phyloP scores from a whole-genome alignment of 2,113 vertebrate genomes.

The rat (Rattus norvegicus) region GRCr8 NC_086023.1:84082501-84083000 shows the following conservation, averaged over 20 bases:
- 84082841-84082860: constrained; percentile 21
- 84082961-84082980: constrained; percentile 74
- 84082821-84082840: background rate
- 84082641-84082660: background rate
- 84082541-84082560: background rate
- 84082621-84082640: background rate
- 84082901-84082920: constrained; percentile 70
- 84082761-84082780: background rate
- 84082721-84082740: background rate
- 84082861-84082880: background rate
- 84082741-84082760: background rate
- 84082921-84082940: constrained; percentile 81
- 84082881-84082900: background rate
- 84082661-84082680: background rate
- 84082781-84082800: background rate
- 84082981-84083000: constrained; percentile 74
- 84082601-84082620: background rate
- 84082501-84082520: background rate
- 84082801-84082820: background rate
- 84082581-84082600: background rate
- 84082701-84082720: background rate
- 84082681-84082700: background rate
- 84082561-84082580: background rate
- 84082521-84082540: background rate
- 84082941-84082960: constrained; percentile 76